Evolutionary conservation across 2,797 vertebrate genomes (phyloP).

Genomic region (Mus caroli): DNA sequence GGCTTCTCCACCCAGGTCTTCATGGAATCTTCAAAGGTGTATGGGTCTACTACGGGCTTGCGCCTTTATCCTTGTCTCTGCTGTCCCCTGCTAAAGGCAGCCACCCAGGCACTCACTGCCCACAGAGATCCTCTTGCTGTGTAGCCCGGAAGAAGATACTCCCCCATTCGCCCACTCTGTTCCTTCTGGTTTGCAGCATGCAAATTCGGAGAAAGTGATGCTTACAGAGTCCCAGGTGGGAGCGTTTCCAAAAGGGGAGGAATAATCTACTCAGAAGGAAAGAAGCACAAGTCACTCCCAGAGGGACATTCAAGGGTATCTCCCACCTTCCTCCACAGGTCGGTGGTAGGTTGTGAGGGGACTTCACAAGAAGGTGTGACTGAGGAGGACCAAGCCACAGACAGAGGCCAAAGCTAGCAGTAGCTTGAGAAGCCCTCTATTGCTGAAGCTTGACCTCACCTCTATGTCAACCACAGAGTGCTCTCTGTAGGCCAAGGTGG

Average conservation of each 20-base stretch:
- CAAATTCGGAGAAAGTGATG: background rate
- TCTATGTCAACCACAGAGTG: background rate
- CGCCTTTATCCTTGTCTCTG: background rate
- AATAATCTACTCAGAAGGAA: background rate
- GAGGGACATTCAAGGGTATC: background rate
- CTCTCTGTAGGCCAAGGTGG: background rate
- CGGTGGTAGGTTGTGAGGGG: background rate
- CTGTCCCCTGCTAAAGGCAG: background rate
- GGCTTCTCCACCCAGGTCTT: background rate
- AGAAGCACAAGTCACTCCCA: background rate
- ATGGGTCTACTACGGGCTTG: fast-evolving
- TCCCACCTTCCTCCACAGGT: background rate
- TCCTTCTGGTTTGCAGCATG: background rate
- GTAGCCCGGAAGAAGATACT: background rate
- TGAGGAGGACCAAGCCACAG: slow-evolving; percentile 55
- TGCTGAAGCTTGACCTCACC: background rate
- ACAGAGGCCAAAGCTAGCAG: slow-evolving; percentile 52
- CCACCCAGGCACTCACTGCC: background rate
- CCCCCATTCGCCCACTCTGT: background rate
- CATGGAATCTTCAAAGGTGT: background rate
- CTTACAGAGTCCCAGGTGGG: background rate
- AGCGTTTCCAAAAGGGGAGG: background rate
- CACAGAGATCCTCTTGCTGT: background rate
- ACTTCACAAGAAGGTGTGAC: slow-evolving; percentile 68
- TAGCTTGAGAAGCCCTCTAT: background rate